Conservation (phyloP, 1,140 invertebrate genomes). For the Notospermus geniculatus region DNA sequence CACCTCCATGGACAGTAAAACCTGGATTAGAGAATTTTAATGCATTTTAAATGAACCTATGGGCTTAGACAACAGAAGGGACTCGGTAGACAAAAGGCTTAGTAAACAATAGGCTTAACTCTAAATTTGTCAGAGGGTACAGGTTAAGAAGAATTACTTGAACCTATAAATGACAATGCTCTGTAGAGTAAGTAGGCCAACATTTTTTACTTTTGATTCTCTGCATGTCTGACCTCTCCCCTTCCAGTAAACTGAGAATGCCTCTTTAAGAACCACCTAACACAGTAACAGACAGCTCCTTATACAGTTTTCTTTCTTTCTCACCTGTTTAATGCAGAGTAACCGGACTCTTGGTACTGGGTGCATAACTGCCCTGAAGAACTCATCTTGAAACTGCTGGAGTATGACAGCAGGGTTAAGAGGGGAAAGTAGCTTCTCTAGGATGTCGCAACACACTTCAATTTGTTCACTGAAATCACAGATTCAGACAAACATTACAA, state of each 20-base stretch:
- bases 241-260: no score
- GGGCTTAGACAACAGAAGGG: neutral
- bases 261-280: no score
- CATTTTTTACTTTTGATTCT: no score
- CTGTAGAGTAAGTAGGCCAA: no score
- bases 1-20: conserved; percentile 14
- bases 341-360: conserved; percentile 43
- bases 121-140: neutral
- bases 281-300: no score
- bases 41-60: neutral
- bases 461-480: conserved; percentile 56
- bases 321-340: conserved; percentile 52
- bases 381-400: conserved; percentile 48
- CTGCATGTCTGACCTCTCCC: no score
- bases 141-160: neutral
- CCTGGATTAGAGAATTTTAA: conserved; percentile 13
- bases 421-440: conserved; percentile 48
- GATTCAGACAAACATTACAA: no score
- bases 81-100: neutral
- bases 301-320: no score
- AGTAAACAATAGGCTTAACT: neutral
- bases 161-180: no score
- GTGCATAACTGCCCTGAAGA: conserved; percentile 54
- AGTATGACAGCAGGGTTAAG: conserved; percentile 52
- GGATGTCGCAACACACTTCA: conserved; percentile 55